These are phyloP conservation scores for Dasysyrphus albostriatus DNA, from an alignment of 2,888 invertebrate species.

Conservation along the genomic window DNA sequence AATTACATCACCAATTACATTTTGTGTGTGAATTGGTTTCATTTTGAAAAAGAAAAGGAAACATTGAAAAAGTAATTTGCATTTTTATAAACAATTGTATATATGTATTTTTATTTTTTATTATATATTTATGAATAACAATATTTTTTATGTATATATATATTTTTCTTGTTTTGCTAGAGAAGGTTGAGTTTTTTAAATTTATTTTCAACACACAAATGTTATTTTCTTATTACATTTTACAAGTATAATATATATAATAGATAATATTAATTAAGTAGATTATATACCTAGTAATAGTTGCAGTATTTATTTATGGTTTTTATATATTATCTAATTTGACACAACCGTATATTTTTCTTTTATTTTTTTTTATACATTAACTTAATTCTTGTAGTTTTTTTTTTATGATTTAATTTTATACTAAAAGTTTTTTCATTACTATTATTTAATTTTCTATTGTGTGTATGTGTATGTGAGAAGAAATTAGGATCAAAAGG, in stretches of 20 bases:
- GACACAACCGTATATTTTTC: slow-evolving; percentile 76
- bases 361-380: slow-evolving; percentile 53
- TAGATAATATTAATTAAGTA: slow-evolving; percentile 74
- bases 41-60: slow-evolving; percentile 15
- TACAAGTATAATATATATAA: slow-evolving; percentile 69
- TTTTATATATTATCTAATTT: slow-evolving; percentile 74
- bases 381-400: slow-evolving; percentile 62
- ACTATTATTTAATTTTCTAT: slow-evolving; percentile 55
- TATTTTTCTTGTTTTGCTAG: slow-evolving; percentile 54
- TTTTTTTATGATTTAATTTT: slow-evolving; percentile 47
- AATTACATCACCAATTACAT: slow-evolving; percentile 64
- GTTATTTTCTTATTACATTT: slow-evolving; percentile 71
- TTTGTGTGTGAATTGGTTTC: slow-evolving; percentile 46
- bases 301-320: slow-evolving; percentile 70
- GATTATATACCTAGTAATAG: slow-evolving; percentile 75
- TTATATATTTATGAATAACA: slow-evolving; percentile 73
- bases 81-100: slow-evolving; percentile 70
- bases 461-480: slow-evolving; percentile 47
- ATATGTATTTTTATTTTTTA: slow-evolving; percentile 59
- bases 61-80: slow-evolving; percentile 68
- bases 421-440: slow-evolving; percentile 33
- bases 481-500: slow-evolving; percentile 27
- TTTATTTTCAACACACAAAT: slow-evolving; percentile 72
- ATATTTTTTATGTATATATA: slow-evolving; percentile 66
- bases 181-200: slow-evolving; percentile 64